phyloP scores from a whole-genome alignment of 2,113 vertebrate species.

The Grammatotria lemairii region DNA sequence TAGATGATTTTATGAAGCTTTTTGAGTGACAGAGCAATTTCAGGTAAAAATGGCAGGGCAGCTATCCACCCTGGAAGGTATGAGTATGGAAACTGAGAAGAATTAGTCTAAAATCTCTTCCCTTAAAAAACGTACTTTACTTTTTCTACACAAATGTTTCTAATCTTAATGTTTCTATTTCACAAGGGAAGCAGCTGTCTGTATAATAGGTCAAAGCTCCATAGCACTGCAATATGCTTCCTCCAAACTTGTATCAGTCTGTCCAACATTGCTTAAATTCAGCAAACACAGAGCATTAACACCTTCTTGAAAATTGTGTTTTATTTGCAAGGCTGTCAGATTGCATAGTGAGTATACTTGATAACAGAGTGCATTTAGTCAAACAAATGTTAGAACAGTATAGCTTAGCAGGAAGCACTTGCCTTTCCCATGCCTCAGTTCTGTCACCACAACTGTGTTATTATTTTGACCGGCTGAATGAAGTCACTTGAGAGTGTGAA shows the following conservation, averaged over 20 bases:
- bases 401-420: background rate
- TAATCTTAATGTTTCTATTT: background rate
- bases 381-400: background rate
- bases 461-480: background rate
- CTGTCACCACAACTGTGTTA: background rate
- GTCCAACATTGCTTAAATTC: background rate
- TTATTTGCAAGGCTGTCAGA: background rate
- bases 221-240: background rate
- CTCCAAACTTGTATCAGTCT: background rate
- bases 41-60: background rate
- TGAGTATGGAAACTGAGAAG: background rate
- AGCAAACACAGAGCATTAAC: background rate
- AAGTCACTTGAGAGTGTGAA: background rate
- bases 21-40: background rate
- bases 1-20: background rate
- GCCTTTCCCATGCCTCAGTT: background rate
- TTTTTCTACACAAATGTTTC: background rate
- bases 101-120: background rate
- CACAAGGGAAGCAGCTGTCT: background rate
- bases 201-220: background rate
- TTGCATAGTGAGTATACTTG: background rate
- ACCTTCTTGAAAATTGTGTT: background rate
- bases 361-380: background rate
- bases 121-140: background rate
- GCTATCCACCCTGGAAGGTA: background rate